Evolutionary conservation across 2,797 vertebrate species (phyloP), one percentile per base, ranked within the genome.

Genomic region (Characodon lateralis): DNA sequence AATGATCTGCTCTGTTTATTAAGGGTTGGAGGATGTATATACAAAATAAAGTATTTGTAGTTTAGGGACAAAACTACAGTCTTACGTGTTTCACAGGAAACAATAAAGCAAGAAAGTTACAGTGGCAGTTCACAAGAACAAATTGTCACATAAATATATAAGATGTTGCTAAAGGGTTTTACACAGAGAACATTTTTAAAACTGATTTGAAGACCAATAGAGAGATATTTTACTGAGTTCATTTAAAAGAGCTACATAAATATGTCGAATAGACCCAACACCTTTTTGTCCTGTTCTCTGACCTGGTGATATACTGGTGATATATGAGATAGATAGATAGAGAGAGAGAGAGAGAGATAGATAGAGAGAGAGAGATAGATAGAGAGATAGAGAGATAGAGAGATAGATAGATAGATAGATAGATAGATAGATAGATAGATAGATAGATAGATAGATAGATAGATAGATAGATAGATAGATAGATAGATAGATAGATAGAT

Each of bases 401-500:
- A 35, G 31, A 35, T 35, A 35, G 31, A 35, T 35, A 35, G 31
- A 35, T 2, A 35, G 31, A 35, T 31, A 31, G 28, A 31, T 31
- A 31, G 28, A 51, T 31, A 35, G 9, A 63, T 31, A 35, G 26
- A 63, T 35, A 35, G 26, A 63, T 31, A 35, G 26, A 63, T 31
- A 35, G 26, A 63, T 31, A 35, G 26, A 63, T 31, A 35, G 26
- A 63, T 31, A 35, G 26, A 63, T 63, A 16, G 26, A 63, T 63
- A 35, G 26, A 63, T 63, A 35, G 26, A 63, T 63, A 63, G 26
- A 35, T 63, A 63, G 26, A 35, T 63, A 63, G 26, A 63, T 63
- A 63, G 26, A 63, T 63, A 43, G 55, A 56, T 56, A 56, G 55
- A 56, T 68, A 73, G 73, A 71, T 75, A 53, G 79, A 76, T 73